These are phyloP conservation scores for Hirtodrosophila histrioides DNA, from an alignment of 2,888 invertebrate genomes.

Conservation along the genomic window DNA sequence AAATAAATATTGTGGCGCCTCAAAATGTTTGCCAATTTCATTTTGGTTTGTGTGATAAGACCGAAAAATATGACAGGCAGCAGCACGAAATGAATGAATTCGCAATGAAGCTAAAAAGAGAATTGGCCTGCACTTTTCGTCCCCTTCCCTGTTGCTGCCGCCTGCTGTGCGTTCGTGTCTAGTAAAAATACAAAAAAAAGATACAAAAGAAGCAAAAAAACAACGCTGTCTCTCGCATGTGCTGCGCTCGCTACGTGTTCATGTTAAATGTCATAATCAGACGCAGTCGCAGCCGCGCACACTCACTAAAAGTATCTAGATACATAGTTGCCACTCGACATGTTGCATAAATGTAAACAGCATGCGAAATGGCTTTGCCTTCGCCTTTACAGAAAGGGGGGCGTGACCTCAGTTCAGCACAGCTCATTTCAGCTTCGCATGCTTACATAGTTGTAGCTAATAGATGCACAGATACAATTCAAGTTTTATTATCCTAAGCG, in stretches of 20 bases:
- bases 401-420: constrained; percentile 33
- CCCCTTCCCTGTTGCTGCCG: constrained; percentile 6
- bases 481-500: constrained; percentile 10
- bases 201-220: constrained; percentile 16
- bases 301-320: constrained; percentile 44
- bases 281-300: constrained; percentile 36
- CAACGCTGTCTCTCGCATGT: constrained; percentile 63
- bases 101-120: constrained; percentile 47
- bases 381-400: constrained; percentile 37
- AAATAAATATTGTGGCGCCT: constrained; percentile 29
- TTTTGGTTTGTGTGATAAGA: constrained; percentile 54
- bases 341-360: constrained; percentile 67
- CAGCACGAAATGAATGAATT: constrained; percentile 57
- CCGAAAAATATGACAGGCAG: constrained; percentile 52
- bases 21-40: constrained; percentile 61
- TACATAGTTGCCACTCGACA: constrained; percentile 61
- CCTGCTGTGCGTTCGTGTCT: constrained; percentile 55
- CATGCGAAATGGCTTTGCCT: constrained; percentile 56
- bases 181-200: constrained; percentile 20
- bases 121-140: constrained; percentile 37
- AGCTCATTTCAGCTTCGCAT: neutral
- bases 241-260: constrained; percentile 70
- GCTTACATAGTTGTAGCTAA: constrained; percentile 50
- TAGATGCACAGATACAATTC: constrained; percentile 27
- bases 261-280: constrained; percentile 79